Evolutionary conservation across 2,113 vertebrate species (phyloP).

Genomic region (Ceyx melanurus): DNA sequence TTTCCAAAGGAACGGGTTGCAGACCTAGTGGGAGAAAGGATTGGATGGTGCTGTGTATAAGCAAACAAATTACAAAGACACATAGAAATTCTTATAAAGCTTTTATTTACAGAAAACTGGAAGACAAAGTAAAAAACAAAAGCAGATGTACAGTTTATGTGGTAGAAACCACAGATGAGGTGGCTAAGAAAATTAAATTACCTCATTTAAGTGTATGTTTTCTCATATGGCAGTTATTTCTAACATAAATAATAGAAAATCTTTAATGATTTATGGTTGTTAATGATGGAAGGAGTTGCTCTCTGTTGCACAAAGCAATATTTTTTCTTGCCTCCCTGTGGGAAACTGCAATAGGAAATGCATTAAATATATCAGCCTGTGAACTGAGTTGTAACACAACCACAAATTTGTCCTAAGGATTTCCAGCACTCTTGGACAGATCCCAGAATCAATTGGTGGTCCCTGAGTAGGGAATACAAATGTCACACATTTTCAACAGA

Average conservation of each 20-base stretch:
- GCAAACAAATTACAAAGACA: neutral
- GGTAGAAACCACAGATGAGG: neutral
- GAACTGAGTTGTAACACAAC: neutral
- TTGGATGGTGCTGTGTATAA: neutral
- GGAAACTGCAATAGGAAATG: neutral
- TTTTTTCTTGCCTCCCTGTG: neutral
- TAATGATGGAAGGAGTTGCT: neutral
- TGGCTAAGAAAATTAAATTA: neutral
- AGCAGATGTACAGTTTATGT: neutral
- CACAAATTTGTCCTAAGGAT: neutral
- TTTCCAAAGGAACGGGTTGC: neutral
- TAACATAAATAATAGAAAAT: slow-evolving; percentile 4
- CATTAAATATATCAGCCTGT: neutral
- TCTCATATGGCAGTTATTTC: neutral
- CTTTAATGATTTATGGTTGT: neutral
- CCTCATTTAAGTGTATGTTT: neutral
- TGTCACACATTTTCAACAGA: neutral
- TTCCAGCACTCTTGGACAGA: neutral
- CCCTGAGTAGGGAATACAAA: neutral
- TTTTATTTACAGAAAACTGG: neutral
- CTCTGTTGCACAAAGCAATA: neutral
- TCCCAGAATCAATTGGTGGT: neutral
- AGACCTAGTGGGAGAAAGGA: neutral
- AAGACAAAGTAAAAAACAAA: neutral
- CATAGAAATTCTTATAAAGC: neutral